These are phyloP conservation scores for Drosophila greeni DNA, from an alignment of 2,888 invertebrate genomes.

Conservation along the genomic window DNA sequence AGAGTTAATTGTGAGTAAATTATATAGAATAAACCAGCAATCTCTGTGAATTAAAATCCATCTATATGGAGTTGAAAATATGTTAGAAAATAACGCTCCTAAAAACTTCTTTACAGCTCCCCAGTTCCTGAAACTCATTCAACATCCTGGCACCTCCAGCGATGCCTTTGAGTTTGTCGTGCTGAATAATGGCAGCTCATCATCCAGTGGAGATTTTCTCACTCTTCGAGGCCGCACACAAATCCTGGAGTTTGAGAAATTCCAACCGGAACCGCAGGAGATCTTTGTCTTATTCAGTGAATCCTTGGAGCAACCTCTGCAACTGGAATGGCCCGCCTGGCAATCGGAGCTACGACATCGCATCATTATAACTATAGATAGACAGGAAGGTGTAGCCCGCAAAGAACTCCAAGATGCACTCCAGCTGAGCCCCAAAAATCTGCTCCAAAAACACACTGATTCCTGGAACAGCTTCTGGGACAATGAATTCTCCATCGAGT, in stretches of 20 bases:
- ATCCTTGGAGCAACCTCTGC: slow-evolving; percentile 57
- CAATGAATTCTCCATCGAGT: slow-evolving; percentile 79
- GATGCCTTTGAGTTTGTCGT: slow-evolving; percentile 59
- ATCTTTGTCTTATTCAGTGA: slow-evolving; percentile 69
- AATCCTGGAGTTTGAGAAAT: slow-evolving; percentile 66
- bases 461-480: slow-evolving; percentile 80
- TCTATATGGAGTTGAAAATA: too few species aligned
- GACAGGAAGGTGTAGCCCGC: slow-evolving; percentile 79
- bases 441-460: slow-evolving; percentile 79
- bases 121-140: slow-evolving; percentile 51
- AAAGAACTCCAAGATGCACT: slow-evolving; percentile 74
- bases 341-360: slow-evolving; percentile 77
- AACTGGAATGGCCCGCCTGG: slow-evolving; percentile 57
- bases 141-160: slow-evolving; percentile 53
- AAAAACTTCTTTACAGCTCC: slow-evolving; percentile 45
- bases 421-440: slow-evolving; percentile 73
- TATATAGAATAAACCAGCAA: neutral
- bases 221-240: slow-evolving; percentile 67
- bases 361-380: slow-evolving; percentile 81
- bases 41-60: too few species aligned
- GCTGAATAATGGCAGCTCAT: slow-evolving; percentile 44
- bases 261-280: slow-evolving; percentile 63
- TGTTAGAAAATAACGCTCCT: too few species aligned
- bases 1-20: slow-evolving; percentile 33
- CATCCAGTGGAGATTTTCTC: slow-evolving; percentile 40